Percentiles rank a stretch among this genome's conserved stretches.
Conservation (phyloP, 2,797 vertebrate species). For the Macropodus opercularis region DNA sequence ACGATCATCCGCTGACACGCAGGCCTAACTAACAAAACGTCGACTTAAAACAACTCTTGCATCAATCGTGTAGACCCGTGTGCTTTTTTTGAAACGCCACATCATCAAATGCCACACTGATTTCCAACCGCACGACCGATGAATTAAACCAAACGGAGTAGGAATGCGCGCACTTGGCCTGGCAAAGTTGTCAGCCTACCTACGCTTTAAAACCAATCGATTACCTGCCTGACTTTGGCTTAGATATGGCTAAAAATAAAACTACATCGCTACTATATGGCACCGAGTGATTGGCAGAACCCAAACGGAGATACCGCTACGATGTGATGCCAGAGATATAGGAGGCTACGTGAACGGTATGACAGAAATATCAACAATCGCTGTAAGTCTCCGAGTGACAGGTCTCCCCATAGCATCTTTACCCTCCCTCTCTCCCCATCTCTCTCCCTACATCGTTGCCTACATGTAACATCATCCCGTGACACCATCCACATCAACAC, state of each 20-base stretch:
- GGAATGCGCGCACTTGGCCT: constrained; percentile 44
- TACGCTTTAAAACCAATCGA: constrained; percentile 38
- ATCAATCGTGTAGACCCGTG: constrained; percentile 13
- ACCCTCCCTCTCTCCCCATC: constrained; percentile 11
- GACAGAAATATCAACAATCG: constrained; percentile 41
- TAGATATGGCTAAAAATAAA: constrained; percentile 37
- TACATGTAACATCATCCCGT: constrained; percentile 62
- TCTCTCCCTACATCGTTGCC: constrained; percentile 38
- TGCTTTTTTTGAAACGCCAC: constrained; percentile 19
- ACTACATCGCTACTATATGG: constrained; percentile 51
- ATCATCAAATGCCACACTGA: constrained; percentile 20
- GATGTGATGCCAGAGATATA: constrained; percentile 13
- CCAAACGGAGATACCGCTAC: neutral
- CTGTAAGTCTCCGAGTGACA: constrained; percentile 41
- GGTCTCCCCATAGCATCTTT: constrained; percentile 49
- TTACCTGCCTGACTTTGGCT: constrained; percentile 31
- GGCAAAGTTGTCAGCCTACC: constrained; percentile 51
- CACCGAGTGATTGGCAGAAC: constrained; percentile 29
- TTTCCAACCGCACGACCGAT: constrained; percentile 4
- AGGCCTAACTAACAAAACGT: constrained; percentile 33
- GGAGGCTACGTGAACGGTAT: neutral
- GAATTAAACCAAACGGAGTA: constrained; percentile 7
- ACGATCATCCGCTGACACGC: constrained; percentile 46
- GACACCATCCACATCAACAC: constrained; percentile 50
- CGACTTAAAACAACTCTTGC: constrained; percentile 11